phyloP scores from a whole-genome alignment of 2,113 vertebrate genomes.

The Tetrao urogallus region DNA sequence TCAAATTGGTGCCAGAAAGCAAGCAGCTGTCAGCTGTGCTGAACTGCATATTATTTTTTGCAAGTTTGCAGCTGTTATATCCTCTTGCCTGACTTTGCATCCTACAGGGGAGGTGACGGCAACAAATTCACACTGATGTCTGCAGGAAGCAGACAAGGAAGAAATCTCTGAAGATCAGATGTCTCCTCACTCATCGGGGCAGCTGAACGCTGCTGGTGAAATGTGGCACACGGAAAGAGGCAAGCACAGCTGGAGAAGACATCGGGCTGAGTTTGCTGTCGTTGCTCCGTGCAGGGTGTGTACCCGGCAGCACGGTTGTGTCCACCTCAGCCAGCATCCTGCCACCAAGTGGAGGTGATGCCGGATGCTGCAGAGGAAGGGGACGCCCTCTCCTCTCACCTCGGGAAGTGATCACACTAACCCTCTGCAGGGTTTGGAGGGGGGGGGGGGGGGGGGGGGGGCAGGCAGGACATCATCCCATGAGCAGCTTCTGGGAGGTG shows the following conservation, averaged over 20 bases:
- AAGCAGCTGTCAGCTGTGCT: neutral
- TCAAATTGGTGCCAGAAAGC: neutral
- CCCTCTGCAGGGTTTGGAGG: neutral
- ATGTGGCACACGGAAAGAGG: neutral
- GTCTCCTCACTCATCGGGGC: neutral
- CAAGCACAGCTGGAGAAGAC: neutral
- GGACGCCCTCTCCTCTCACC: slow-evolving; percentile 53
- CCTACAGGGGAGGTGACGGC: neutral
- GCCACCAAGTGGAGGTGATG: neutral
- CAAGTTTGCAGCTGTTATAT: neutral
- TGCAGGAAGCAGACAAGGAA: neutral
- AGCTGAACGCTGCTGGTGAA: neutral
- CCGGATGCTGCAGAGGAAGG: slow-evolving; percentile 62
- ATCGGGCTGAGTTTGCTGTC: neutral
- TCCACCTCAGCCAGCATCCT: slow-evolving; percentile 3
- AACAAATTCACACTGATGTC: neutral
- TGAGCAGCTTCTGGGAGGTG: neutral
- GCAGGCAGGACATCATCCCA: neutral
- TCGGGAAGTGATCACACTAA: neutral
- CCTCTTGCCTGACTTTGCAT: neutral
- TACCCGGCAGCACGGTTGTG: neutral
- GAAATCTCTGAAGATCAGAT: neutral
- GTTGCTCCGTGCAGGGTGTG: neutral
- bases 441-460: too few species aligned
- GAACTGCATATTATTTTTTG: neutral